Percentiles rank a stretch among this genome's conserved stretches.
These are phyloP conservation scores for Meandrusa payeni DNA, from an alignment of 2,888 invertebrate species.

Conservation along the genomic window DNA sequence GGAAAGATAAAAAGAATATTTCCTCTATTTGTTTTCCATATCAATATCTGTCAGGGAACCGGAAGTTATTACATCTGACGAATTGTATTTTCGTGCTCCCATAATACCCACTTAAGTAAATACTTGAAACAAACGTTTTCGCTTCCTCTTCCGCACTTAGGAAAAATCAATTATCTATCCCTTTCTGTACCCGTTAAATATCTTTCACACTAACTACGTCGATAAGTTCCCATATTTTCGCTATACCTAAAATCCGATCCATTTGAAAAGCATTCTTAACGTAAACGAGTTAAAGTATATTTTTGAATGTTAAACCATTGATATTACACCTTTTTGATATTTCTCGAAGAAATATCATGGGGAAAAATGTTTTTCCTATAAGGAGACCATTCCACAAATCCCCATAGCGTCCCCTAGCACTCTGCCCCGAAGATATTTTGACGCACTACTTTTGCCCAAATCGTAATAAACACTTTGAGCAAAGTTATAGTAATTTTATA, in stretches of 20 bases:
- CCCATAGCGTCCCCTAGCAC: slow-evolving; percentile 8
- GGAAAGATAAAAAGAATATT: background rate
- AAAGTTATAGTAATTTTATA: background rate
- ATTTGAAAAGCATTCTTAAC: background rate
- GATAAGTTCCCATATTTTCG: background rate
- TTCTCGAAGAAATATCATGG: background rate
- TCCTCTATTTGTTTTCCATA: background rate
- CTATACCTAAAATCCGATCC: no score
- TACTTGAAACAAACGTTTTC: slow-evolving; percentile 13
- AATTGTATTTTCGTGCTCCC: slow-evolving; percentile 13
- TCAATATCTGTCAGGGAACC: slow-evolving; percentile 8
- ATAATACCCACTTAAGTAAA: slow-evolving; percentile 15
- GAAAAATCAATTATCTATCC: background rate
- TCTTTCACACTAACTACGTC: slow-evolving; percentile 6
- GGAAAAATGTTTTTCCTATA: slow-evolving; percentile 15
- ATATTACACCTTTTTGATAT: background rate
- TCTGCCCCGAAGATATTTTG: slow-evolving; percentile 6
- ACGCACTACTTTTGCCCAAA: background rate
- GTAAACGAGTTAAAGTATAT: background rate
- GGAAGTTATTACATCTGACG: slow-evolving; percentile 9
- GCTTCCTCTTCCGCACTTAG: background rate
- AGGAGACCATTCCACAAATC: slow-evolving; percentile 5
- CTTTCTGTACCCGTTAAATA: slow-evolving; percentile 1
- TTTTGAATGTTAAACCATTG: background rate
- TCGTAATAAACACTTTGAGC: background rate